Evolutionary conservation across 2,888 invertebrate species (phyloP), one percentile per base, ranked within the genome.

Genomic region (Epirrhoe alternata): DNA sequence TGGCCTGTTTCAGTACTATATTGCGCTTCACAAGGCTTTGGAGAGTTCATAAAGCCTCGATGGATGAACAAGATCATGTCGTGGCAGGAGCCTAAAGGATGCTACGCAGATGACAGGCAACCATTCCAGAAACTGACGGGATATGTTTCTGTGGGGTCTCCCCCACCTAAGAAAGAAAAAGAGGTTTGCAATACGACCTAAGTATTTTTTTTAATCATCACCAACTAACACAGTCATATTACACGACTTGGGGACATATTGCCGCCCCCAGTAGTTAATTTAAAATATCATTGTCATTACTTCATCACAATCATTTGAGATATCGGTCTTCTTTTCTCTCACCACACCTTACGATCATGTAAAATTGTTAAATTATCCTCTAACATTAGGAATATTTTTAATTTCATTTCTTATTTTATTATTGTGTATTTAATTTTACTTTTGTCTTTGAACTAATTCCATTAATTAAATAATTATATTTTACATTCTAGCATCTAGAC

Each of bases 61-160:
- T 93, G 93, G 93, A 89, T 92, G 89, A 92, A 93, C 72, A 91
- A 89, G 73, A 84, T 93, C 7, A 76, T 93, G 66, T 82, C 90
- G 0, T 93, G 93, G 93, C 93, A 93, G 76, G 90, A 92, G 64
- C 89, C 92, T 0, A 87, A 81, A 47, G 93, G 93, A 0, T 93
- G 93, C 73, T 93, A 86, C 61, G 81, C 92, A 0, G 93, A 93
- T 71, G 91, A 92, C 45, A 82, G 93, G 3, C 89, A 88, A 58
- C 81, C 89, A 0, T 93, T 92, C 71, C 67, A 91, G 42, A 87
- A 83, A 63, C 84, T 93, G 0, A 92, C 91, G 1, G 92, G 92
- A 1, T 93, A 83, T 63, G 74, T 92, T 8, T 88, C 87, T 0
- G 74, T 76, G 0, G 54, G 49, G 42, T 45, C 80, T 0, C 58